These are phyloP conservation scores for Cygnus olor DNA, from an alignment of 2,797 vertebrate species.

Conservation along the genomic window DNA sequence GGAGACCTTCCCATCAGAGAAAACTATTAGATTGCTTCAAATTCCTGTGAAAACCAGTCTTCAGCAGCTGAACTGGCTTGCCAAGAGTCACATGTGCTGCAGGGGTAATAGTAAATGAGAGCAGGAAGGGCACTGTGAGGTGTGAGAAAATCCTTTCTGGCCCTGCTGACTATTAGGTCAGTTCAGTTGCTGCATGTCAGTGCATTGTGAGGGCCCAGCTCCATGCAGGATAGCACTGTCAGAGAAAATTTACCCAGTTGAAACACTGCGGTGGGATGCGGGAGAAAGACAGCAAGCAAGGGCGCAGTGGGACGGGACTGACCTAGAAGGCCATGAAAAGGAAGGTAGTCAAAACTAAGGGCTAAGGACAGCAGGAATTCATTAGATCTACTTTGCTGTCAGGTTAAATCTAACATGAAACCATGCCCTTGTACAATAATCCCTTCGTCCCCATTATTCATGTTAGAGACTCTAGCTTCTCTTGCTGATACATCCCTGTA, in stretches of 20 bases:
- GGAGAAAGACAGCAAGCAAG: background rate
- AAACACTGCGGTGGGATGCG: rapidly evolving
- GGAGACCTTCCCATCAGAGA: background rate
- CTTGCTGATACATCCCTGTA: background rate
- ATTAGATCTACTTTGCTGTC: background rate
- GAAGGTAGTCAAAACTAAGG: background rate
- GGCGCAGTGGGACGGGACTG: background rate
- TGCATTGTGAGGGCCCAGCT: background rate
- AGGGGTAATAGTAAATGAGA: background rate
- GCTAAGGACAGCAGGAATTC: background rate
- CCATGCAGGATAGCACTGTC: background rate
- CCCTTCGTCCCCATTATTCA: background rate
- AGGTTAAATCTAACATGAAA: background rate
- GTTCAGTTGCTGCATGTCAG: background rate
- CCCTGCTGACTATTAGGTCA: background rate
- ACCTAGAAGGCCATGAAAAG: background rate
- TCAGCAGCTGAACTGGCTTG: background rate
- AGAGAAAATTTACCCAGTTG: background rate
- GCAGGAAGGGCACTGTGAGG: background rate
- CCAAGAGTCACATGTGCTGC: background rate
- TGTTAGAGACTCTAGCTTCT: background rate
- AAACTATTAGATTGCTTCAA: background rate
- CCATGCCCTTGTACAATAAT: background rate
- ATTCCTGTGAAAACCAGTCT: background rate
- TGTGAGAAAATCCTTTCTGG: background rate